phyloP scores from a whole-genome alignment of 2,888 invertebrate species.

The Temnothorax ravouxi region DNA sequence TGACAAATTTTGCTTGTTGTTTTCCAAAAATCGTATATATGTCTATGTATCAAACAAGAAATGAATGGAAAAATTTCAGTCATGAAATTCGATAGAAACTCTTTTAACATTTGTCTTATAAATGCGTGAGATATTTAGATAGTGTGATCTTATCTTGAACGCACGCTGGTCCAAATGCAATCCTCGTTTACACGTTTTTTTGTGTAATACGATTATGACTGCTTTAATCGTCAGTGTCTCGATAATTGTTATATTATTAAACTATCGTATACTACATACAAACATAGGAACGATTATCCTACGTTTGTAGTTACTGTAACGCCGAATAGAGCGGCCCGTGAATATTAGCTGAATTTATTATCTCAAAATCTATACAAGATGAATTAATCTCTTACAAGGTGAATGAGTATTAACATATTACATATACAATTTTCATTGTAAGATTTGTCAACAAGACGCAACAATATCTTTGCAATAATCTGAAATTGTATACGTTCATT shows the following conservation, averaged over 20 bases:
- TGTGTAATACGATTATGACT: conserved; percentile 34
- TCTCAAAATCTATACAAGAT: conserved; percentile 33
- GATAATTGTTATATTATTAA: conserved; percentile 40
- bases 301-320: conserved; percentile 57
- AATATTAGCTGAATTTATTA: conserved; percentile 39
- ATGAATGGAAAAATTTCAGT: conserved; percentile 9
- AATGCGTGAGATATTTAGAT: conserved; percentile 46
- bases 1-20: too few relatives aligned
- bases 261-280: conserved; percentile 62
- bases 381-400: conserved; percentile 53
- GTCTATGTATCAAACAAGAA: background rate
- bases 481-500: conserved; percentile 58
- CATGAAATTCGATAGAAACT: conserved; percentile 69
- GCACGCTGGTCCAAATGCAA: conserved; percentile 48
- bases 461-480: conserved; percentile 63
- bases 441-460: conserved; percentile 55
- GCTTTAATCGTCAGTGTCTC: conserved; percentile 42
- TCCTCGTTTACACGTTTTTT: conserved; percentile 45
- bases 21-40: conserved; percentile 2
- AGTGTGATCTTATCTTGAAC: conserved; percentile 8
- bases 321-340: conserved; percentile 42
- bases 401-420: conserved; percentile 48
- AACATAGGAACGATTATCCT: conserved; percentile 58
- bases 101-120: conserved; percentile 62
- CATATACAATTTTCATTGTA: conserved; percentile 33